A percentile compares a stretch with the other conserved stretches of the same genome.
These are phyloP conservation scores for human DNA, from an alignment of 2,113 vertebrate species.

Conservation along the genomic window DNA sequence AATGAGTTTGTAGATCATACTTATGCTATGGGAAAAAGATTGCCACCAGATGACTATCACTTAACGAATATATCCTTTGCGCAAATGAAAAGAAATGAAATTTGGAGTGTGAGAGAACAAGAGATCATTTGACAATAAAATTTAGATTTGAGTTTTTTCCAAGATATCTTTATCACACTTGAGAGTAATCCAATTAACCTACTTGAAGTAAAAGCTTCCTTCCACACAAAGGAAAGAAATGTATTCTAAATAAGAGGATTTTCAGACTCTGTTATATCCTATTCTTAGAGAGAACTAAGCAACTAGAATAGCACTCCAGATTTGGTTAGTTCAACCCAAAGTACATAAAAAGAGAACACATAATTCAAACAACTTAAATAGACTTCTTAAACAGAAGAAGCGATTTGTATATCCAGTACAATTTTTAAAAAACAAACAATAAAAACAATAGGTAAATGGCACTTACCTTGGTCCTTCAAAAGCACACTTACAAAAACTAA, in stretches of 20 bases:
- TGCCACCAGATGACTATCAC: background rate
- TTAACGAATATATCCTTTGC: background rate
- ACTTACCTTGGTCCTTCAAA: background rate
- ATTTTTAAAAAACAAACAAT: background rate
- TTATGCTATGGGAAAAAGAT: background rate
- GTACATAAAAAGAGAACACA: background rate
- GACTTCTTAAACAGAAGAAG: background rate
- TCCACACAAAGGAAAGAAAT: constrained; percentile 30
- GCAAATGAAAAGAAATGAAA: constrained; percentile 46
- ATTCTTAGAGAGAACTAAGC: background rate
- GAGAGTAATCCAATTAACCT: constrained; percentile 18
- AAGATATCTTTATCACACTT: constrained; percentile 43
- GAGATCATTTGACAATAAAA: constrained; percentile 61
- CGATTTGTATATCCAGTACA: background rate
- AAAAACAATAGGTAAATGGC: background rate
- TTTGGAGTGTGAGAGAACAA: constrained; percentile 5
- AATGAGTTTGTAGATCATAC: background rate
- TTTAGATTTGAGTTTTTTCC: constrained; percentile 38
- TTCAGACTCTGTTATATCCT: background rate
- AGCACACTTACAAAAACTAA: background rate
- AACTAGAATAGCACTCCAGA: background rate
- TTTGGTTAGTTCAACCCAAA: background rate
- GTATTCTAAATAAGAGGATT: constrained; percentile 49
- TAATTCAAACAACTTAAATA: constrained; percentile 4
- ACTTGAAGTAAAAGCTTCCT: constrained; percentile 49